Evolutionary conservation across 2,113 vertebrate species (phyloP).

Genomic region (Oriolus oriolus): DNA sequence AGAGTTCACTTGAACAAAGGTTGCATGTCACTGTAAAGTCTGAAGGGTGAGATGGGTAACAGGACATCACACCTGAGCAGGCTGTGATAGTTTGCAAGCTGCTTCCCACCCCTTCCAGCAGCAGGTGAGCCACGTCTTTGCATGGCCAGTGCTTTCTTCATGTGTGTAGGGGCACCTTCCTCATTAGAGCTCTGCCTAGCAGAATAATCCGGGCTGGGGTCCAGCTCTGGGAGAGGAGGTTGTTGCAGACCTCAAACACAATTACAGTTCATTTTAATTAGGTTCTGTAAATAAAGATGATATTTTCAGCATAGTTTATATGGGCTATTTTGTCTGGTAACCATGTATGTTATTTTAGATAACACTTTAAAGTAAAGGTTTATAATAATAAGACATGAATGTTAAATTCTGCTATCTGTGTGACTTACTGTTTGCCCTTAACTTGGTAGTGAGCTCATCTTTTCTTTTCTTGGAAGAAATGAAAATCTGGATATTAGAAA

Average conservation of each 20-base stretch:
- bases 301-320: constrained; percentile 52
- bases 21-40: background rate
- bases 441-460: background rate
- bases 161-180: background rate
- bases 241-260: background rate
- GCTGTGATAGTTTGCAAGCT: background rate
- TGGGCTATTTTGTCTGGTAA: constrained; percentile 36
- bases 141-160: background rate
- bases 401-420: background rate
- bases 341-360: constrained; percentile 39
- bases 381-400: background rate
- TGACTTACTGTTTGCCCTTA: constrained; percentile 2
- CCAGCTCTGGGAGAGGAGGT: background rate
- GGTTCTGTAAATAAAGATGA: constrained; percentile 31
- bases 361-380: constrained; percentile 20
- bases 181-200: background rate
- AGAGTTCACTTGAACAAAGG: background rate
- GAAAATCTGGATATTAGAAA: background rate
- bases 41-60: background rate
- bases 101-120: background rate
- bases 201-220: background rate
- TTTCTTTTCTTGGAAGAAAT: constrained; percentile 23
- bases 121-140: background rate
- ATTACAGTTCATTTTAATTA: background rate
- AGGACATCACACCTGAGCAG: background rate